A percentile compares a stretch with the other conserved stretches of the same genome.
phyloP scores from a whole-genome alignment of 2,113 vertebrate genomes.

The Propithecus coquereli region DNA sequence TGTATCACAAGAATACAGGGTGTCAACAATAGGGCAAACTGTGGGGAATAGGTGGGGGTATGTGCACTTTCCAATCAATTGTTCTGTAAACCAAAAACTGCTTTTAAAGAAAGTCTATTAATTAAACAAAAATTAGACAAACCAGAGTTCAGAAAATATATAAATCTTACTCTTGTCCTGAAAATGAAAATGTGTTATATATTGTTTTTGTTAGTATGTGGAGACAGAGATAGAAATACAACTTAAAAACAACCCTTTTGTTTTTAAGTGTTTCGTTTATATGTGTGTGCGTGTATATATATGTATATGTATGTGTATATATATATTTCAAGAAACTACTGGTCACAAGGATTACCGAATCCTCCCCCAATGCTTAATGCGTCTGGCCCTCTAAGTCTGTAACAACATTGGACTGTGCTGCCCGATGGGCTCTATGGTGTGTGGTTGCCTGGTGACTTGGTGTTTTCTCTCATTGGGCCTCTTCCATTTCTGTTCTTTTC shows the following conservation, averaged over 20 bases:
- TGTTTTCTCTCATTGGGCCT: background rate
- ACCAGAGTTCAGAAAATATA: background rate
- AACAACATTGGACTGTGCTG: too few relatives aligned
- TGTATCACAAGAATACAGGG: background rate
- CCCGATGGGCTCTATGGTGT: too few relatives aligned
- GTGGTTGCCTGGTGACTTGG: background rate
- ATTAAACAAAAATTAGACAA: background rate
- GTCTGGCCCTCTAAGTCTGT: background rate
- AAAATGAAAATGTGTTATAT: background rate
- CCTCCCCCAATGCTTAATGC: background rate
- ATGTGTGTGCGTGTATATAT: background rate
- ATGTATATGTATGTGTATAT: rapidly evolving
- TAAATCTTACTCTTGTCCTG: background rate
- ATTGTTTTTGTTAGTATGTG: background rate
- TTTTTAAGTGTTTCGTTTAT: background rate
- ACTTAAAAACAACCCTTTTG: background rate
- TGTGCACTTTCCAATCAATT: background rate
- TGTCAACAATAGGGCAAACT: background rate
- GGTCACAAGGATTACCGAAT: background rate
- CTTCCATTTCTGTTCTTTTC: background rate
- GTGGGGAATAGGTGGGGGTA: too few relatives aligned
- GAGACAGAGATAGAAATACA: background rate
- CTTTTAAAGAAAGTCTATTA: background rate
- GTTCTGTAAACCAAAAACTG: background rate
- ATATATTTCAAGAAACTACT: background rate